Percentiles rank a stretch among this genome's conserved stretches.
Evolutionary conservation across 1,140 invertebrate genomes (phyloP).

Genomic region (Cotesia chilonis): DNA sequence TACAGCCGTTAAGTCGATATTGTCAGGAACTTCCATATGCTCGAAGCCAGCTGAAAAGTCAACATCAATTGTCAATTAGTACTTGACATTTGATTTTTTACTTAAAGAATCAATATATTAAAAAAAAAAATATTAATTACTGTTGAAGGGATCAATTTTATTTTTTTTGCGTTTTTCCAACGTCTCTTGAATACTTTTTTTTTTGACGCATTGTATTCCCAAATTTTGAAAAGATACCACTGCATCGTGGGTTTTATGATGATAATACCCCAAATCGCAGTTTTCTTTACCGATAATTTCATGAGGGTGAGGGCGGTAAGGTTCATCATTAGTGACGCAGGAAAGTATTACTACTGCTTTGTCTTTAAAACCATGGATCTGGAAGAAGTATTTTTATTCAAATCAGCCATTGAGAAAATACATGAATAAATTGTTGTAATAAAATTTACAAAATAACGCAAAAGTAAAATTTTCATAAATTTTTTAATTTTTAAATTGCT

Average conservation of each 20-base stretch:
- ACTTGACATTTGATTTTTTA: too few species aligned
- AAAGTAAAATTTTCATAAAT: too few species aligned
- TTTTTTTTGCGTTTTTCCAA: constrained; percentile 80
- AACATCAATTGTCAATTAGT: background rate
- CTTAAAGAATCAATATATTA: background rate
- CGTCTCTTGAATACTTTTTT: constrained; percentile 86
- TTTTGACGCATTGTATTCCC: constrained; percentile 94
- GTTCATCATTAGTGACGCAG: constrained; percentile 88
- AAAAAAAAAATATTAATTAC: background rate
- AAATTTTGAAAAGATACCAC: constrained; percentile 86
- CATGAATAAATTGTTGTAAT: too few species aligned
- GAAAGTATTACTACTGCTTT: constrained; percentile 86
- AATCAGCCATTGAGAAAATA: too few species aligned
- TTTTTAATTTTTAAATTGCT: too few species aligned
- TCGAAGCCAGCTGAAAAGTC: constrained; percentile 70
- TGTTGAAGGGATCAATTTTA: constrained; percentile 82
- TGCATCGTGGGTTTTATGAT: constrained; percentile 77
- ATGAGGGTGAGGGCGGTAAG: constrained; percentile 88
- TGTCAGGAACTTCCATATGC: constrained; percentile 77
- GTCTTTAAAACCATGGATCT: constrained; percentile 73
- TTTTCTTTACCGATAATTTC: constrained; percentile 90
- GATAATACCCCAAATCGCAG: constrained; percentile 86
- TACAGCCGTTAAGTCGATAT: constrained; percentile 92
- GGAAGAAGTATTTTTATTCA: background rate
- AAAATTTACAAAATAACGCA: too few species aligned